phyloP scores from a whole-genome alignment of 1,140 invertebrate genomes.

The Diploscapter pachys region DNA sequence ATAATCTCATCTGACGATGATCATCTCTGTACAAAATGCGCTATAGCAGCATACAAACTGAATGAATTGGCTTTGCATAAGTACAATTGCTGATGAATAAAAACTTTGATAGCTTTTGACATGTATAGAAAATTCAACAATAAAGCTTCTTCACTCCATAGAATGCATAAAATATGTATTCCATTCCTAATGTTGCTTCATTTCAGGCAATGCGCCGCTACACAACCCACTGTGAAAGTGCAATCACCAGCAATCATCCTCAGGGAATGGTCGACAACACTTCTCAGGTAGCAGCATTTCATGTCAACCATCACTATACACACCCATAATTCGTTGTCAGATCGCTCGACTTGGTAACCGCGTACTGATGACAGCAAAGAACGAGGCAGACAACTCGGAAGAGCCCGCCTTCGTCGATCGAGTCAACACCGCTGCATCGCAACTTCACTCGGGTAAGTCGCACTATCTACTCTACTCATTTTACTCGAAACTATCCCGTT shows the following conservation, averaged over 20 bases:
- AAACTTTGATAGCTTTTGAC: no score
- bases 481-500: no score
- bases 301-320: no score
- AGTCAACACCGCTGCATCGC: constrained; percentile 76
- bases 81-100: no score
- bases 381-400: constrained; percentile 96
- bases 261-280: constrained; percentile 89
- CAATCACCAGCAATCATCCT: constrained; percentile 78
- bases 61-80: no score
- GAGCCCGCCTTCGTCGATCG: constrained; percentile 84
- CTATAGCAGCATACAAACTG: not conserved
- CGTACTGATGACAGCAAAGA: constrained; percentile 88
- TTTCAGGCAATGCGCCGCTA: constrained; percentile 78
- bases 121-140: no score
- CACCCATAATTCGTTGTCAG: constrained; percentile 60
- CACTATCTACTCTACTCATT: no score
- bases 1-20: not conserved
- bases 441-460: constrained; percentile 73
- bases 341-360: constrained; percentile 90
- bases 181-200: not conserved
- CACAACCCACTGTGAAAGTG: constrained; percentile 87
- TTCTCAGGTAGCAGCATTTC: constrained; percentile 60
- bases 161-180: no score
- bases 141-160: no score
- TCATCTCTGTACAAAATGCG: not conserved